Conservation (phyloP, 2,888 invertebrate genomes). For the Cephus runcator region DNA sequence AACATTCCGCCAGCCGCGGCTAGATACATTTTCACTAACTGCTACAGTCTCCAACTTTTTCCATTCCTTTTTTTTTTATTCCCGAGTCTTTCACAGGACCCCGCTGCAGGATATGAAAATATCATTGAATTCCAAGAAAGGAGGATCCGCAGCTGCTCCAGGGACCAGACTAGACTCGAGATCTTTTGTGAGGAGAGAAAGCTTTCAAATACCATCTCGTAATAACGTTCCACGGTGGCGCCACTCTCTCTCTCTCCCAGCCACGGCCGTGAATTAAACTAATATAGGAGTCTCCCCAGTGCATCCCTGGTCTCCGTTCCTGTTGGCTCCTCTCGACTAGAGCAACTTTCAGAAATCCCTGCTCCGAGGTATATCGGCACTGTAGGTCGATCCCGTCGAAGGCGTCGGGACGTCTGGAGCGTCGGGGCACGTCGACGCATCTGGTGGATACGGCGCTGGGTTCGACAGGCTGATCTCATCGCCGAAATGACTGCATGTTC, state of each 20-base stretch:
- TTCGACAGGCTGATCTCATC: slow-evolving; percentile 67
- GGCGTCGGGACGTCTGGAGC: background rate
- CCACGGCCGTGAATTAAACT: background rate
- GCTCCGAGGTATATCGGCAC: background rate
- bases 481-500: slow-evolving; percentile 63
- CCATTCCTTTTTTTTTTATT: background rate
- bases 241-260: background rate
- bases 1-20: background rate
- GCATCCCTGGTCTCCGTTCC: background rate
- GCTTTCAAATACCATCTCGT: background rate
- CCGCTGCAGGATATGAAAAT: background rate
- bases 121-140: background rate
- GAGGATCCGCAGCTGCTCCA: background rate
- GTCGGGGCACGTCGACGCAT: background rate
- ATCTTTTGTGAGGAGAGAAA: background rate
- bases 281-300: background rate
- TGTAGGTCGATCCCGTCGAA: background rate
- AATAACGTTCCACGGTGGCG: background rate
- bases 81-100: background rate
- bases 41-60: background rate
- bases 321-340: background rate
- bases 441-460: slow-evolving; percentile 54
- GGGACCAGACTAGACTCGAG: background rate
- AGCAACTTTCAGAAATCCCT: background rate
- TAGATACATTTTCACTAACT: background rate